Evolutionary conservation across 2,888 invertebrate species (phyloP), one percentile per base, ranked within the genome.

Genomic region (Pachydiplax longipennis): DNA sequence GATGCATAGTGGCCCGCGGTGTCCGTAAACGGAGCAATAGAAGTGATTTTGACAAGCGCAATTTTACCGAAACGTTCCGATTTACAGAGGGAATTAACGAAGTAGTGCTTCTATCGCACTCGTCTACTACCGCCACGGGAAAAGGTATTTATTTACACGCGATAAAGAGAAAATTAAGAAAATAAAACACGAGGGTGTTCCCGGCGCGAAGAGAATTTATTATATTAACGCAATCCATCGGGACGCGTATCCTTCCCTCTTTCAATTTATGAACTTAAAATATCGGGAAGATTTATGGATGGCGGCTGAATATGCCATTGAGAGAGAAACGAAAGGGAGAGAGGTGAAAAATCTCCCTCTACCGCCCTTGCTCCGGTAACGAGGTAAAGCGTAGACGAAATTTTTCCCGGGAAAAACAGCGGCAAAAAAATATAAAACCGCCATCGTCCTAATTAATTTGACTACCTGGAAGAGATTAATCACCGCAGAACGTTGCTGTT

Each of bases 401-500:
- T 35, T 61, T 35, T 37, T 87, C 13, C 22, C 61, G 58, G n/a
- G 37, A 65, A 87, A 65, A 18, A n/a, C n/a, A 58, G 18, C 22
- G 61, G 61, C 53, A 87, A 87, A 87, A 61, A 61, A 87, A 37
- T n/a, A 37, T 61, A 31, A 13, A 15, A 58, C 61, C 65, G 31
- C 61, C 87, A 87, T 37, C 87, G 65, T 61, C 40, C 87, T 87
- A 87, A 87, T 87, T 87, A 87, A 87, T 87, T 87, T 87, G 87
- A 87, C 87, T 87, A 87, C 61, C 37, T 87, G 58, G 87, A 61
- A 31, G 87, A 48, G 22, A 87, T 87, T 61, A 87, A 87, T 87
- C 87, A 87, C 35, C 61, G 15, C 22, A 61, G 65, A 87, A 40
- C 87, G 87, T 53, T 65, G 61, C 37, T 87, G n/a, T 37, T 40